Evolutionary conservation across 2,113 vertebrate species (phyloP).

Genomic region (Pontoporia blainvillei): DNA sequence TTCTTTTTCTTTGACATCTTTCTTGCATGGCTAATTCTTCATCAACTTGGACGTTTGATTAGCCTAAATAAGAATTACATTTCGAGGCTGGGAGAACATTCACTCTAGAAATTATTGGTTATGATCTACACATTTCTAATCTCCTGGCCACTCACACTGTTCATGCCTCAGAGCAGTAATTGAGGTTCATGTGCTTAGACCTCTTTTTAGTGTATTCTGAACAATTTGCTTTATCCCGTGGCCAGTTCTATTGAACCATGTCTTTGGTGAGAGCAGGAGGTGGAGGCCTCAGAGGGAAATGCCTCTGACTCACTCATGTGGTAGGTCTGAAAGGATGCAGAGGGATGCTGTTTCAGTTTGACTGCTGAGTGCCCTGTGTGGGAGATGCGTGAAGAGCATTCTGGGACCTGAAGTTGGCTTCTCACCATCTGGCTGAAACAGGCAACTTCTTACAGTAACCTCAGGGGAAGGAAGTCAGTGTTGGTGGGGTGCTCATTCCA

Average conservation of each 20-base stretch:
- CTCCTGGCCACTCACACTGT: not conserved
- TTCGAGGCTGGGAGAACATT: not conserved
- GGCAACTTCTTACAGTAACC: constrained; percentile 68
- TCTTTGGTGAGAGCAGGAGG: not conserved
- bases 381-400: not conserved
- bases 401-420: constrained; percentile 16
- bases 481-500: constrained; percentile 40
- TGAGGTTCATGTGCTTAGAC: not conserved
- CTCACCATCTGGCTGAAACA: constrained; percentile 16
- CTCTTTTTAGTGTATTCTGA: not conserved
- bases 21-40: not conserved
- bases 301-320: constrained; percentile 42
- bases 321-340: not conserved
- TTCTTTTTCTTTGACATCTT: not conserved
- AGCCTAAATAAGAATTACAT: not conserved
- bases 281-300: not conserved
- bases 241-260: not conserved
- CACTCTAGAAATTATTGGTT: not conserved
- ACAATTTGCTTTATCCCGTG: not conserved
- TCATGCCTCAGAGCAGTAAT: not conserved
- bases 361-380: constrained; percentile 35
- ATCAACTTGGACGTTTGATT: not conserved
- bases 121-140: not conserved
- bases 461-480: constrained; percentile 65
- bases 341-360: constrained; percentile 66